Evolutionary conservation across 2,113 vertebrate genomes (phyloP).

Genomic region (Nansenia antarctica): DNA sequence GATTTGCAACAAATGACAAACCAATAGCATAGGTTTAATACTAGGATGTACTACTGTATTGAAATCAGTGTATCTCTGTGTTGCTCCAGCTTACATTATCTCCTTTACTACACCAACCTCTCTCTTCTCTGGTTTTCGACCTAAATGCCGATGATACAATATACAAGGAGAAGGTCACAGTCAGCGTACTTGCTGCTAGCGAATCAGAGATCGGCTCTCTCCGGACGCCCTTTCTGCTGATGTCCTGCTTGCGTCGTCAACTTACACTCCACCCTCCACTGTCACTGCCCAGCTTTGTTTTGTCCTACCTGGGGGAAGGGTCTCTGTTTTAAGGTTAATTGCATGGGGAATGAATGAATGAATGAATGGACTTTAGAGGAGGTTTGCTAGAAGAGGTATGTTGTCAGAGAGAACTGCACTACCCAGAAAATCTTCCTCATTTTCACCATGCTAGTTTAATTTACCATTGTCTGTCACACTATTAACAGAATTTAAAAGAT

Average conservation of each 20-base stretch:
- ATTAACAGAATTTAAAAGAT: no score
- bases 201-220: slow-evolving; percentile 36
- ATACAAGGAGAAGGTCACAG: slow-evolving; percentile 1
- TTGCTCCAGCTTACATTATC: no score
- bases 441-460: background rate
- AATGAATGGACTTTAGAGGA: no score
- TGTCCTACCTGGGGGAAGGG: slow-evolving; percentile 35
- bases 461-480: background rate
- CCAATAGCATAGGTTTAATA: no score
- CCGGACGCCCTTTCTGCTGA: slow-evolving; percentile 39
- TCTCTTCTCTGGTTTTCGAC: no score
- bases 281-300: slow-evolving; percentile 15
- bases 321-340: slow-evolving; percentile 40
- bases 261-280: slow-evolving; percentile 22
- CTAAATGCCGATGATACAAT: background rate
- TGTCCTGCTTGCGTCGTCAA: slow-evolving; percentile 29
- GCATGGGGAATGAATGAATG: no score
- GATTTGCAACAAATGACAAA: no score
- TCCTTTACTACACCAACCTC: no score
- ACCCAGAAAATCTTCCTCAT: background rate
- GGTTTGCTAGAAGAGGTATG: background rate
- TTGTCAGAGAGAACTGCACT: background rate
- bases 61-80: no score
- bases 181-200: slow-evolving; percentile 5
- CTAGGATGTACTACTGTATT: no score